phyloP scores from a whole-genome alignment of 2,113 vertebrate genomes.

The Phrynocephalus versicolor region DNA sequence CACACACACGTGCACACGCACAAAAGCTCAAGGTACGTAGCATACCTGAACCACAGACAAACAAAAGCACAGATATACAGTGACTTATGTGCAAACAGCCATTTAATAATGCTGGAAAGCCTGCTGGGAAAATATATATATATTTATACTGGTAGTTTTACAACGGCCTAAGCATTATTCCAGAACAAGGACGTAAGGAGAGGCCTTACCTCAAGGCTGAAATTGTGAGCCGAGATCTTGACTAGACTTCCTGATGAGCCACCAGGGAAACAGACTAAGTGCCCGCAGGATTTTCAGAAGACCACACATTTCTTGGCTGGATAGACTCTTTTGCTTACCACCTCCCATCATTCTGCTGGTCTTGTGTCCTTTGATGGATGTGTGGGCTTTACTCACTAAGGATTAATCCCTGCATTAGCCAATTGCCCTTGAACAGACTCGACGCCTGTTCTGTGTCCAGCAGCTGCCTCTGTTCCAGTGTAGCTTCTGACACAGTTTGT shows the following conservation, averaged over 20 bases:
- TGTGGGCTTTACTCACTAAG: background rate
- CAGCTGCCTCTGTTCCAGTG: background rate
- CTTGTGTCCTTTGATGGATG: background rate
- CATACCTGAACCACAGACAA: background rate
- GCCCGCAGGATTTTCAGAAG: background rate
- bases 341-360: background rate
- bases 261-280: background rate
- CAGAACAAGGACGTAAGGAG: background rate
- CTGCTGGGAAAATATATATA: background rate
- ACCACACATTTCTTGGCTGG: background rate
- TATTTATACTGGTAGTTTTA: no score
- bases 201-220: constrained; percentile 51
- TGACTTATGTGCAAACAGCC: background rate
- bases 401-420: background rate
- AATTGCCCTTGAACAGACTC: background rate
- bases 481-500: no score
- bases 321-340: background rate
- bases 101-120: no score
- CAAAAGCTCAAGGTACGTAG: background rate
- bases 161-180: background rate
- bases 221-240: constrained; percentile 1
- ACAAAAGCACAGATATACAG: background rate
- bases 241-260: constrained; percentile 19
- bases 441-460: background rate
- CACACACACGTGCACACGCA: background rate